Evolutionary conservation across 2,888 invertebrate species (phyloP), one percentile per base, ranked within the genome.

Genomic region (Candidula unifasciata): DNA sequence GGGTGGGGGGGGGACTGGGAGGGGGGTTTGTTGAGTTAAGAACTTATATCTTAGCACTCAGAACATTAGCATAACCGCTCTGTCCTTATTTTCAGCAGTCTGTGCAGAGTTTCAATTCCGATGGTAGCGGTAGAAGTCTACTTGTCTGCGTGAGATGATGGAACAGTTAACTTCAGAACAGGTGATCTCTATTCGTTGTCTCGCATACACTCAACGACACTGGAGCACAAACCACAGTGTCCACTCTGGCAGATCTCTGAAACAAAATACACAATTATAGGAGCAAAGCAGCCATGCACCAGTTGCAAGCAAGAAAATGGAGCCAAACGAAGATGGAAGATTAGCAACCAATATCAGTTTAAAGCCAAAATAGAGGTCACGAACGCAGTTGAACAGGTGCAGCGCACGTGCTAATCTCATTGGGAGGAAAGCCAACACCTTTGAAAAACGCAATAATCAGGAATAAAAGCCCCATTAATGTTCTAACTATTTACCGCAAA

Each of bases 401-500:
- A 74, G 30, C 54, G 54, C 74, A 74, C 74, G 74, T 74, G 74
- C 54, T 74, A n/a, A 54, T 54, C 74, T 3, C 54, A 16, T 74
- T 54, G 21, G 21, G 30, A 74, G 74, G 44, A 74, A 52, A 74
- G 54, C 74, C 18, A 74, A 74, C 74, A 74, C 74, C 74, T 74
- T 74, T 74, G 74, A 74, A 54, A 74, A 74, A 74, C 30, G 54
- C 27, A 54, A 74, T 54, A 74, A 74, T 30, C 74, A 74, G 52
- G 37, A 37, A 73, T 44, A 73, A 73, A 71, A 71, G 54, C 74
- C 74, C 52, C 74, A 74, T 74, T 74, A 74, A 74, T 74, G 74
- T 74, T 74, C 54, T 54, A 54, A 74, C 74, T 74, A 74, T 74
- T 74, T 74, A 74, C 74, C 52, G 54, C 74, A 74, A 54, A 74